Evolutionary conservation across 2,888 invertebrate species (phyloP).

Genomic region (Heliconius erato): DNA sequence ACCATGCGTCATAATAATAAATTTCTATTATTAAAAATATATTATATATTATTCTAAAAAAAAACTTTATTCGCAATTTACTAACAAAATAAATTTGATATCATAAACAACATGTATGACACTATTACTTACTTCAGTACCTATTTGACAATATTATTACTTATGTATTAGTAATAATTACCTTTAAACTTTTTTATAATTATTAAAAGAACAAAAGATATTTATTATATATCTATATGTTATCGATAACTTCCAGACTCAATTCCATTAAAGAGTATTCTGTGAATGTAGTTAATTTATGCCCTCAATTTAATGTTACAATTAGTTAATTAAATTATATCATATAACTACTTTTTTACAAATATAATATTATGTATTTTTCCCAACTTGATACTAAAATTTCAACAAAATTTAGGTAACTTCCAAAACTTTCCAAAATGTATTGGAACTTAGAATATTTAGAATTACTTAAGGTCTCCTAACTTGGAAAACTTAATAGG

Average conservation of each 20-base stretch:
- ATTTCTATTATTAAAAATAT: background rate
- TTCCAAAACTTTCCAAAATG: too few species aligned
- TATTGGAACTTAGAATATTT: background rate
- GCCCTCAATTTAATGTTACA: too few species aligned
- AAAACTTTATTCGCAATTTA: background rate
- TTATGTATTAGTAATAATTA: background rate
- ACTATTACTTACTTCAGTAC: background rate
- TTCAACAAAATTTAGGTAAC: background rate
- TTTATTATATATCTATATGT: background rate
- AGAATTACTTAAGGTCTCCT: conserved; percentile 56
- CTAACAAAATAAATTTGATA: background rate
- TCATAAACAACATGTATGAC: background rate
- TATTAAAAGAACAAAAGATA: background rate
- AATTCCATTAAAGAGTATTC: background rate
- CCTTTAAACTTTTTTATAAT: background rate
- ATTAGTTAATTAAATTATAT: too few species aligned
- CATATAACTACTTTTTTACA: too few species aligned
- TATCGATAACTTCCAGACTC: background rate
- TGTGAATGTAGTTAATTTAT: background rate
- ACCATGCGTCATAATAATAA: conserved; percentile 25
- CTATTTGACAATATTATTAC: background rate
- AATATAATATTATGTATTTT: too few species aligned
- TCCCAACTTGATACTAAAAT: too few species aligned
- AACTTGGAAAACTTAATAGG: background rate
- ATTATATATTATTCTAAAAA: background rate